Percentiles rank a stretch among this genome's conserved stretches.
phyloP scores from a whole-genome alignment of 2,113 vertebrate genomes.

The Prunella himalayana region DNA sequence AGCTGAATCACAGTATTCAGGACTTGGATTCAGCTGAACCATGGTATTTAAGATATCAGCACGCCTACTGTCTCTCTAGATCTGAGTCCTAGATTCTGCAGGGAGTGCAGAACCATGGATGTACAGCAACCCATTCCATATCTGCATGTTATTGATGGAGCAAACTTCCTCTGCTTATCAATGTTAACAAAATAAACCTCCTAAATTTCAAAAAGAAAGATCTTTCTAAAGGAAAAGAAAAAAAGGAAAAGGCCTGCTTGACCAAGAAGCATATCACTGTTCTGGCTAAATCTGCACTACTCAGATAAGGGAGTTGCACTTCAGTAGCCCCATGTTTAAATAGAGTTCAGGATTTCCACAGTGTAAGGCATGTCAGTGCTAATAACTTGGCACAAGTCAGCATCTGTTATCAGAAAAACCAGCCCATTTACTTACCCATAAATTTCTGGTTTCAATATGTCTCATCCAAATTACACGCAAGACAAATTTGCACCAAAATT shows the following conservation, averaged over 20 bases:
- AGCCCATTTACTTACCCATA: neutral
- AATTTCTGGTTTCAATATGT: neutral
- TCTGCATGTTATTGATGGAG: accelerated
- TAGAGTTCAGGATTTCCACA: neutral
- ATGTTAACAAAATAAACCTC: neutral
- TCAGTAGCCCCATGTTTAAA: neutral
- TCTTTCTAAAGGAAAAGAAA: neutral
- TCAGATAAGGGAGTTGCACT: slow-evolving; percentile 21
- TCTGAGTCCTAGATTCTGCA: neutral
- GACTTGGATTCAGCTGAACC: neutral
- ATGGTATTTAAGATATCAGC: neutral
- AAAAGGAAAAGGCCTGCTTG: neutral
- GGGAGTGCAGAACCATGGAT: neutral
- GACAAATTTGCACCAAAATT: neutral
- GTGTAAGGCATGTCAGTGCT: neutral
- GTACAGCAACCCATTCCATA: accelerated
- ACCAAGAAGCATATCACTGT: neutral
- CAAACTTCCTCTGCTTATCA: neutral
- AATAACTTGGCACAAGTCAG: slow-evolving; percentile 5
- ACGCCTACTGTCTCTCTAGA: neutral
- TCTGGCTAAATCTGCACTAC: slow-evolving; percentile 5
- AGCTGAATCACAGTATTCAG: neutral
- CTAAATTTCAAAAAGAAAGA: neutral
- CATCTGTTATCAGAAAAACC: neutral
- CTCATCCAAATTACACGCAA: neutral